Percentiles rank a stretch among this genome's conserved stretches.
Evolutionary conservation across 2,888 invertebrate species (phyloP).

Genomic region (Elgonia sp.): DNA sequence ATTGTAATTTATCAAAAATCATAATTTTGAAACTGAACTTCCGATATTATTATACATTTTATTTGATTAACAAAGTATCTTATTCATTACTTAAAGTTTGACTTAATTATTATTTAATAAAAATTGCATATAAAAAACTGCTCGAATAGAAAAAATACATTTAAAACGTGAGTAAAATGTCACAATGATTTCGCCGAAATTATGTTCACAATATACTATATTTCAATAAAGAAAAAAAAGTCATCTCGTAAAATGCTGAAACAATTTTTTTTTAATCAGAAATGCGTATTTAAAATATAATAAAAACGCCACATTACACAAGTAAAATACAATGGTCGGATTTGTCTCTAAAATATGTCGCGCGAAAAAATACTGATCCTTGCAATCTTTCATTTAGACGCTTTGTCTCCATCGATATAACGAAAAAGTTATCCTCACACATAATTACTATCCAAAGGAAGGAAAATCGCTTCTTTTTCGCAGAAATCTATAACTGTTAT

Average conservation of each 20-base stretch:
- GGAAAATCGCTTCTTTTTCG: not conserved
- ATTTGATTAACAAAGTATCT: no score
- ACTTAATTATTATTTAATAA: no score
- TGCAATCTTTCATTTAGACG: slow-evolving; percentile 38
- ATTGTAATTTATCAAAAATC: no score
- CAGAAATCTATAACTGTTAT: not conserved
- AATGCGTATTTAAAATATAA: slow-evolving; percentile 54
- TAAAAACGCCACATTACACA: slow-evolving; percentile 26
- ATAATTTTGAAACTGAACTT: no score
- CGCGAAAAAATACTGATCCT: slow-evolving; percentile 51
- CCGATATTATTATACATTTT: no score
- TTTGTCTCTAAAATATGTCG: slow-evolving; percentile 34
- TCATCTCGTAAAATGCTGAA: slow-evolving; percentile 32
- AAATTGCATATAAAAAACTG: slow-evolving; percentile 18
- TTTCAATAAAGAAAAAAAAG: slow-evolving; percentile 6
- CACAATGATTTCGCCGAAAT: slow-evolving; percentile 12
- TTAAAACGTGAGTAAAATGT: slow-evolving; percentile 22
- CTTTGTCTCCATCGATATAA: slow-evolving; percentile 21
- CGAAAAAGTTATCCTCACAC: not conserved
- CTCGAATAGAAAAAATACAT: slow-evolving; percentile 18
- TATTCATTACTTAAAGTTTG: no score
- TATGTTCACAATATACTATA: slow-evolving; percentile 11
- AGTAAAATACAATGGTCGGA: slow-evolving; percentile 30
- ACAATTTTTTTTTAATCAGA: slow-evolving; percentile 30
- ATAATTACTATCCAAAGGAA: not conserved